A percentile compares a stretch with the other conserved stretches of the same genome.
Evolutionary conservation across 37 sponge, comb jelly and placozoan species (phyloP).

Genomic region (Spongilla lacustris): DNA sequence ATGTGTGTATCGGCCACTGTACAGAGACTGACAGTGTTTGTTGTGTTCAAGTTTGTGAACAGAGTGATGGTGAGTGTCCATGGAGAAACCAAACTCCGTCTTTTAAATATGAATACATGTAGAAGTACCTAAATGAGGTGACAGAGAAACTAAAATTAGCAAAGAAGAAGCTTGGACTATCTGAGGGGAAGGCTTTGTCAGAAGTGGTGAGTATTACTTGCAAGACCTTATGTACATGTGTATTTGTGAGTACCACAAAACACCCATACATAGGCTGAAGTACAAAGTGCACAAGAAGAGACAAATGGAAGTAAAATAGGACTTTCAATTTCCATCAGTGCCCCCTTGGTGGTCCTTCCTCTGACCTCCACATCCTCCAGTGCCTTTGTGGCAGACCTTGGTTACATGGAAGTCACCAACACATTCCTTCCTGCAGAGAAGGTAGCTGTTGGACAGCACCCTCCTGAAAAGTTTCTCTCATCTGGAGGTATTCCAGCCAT

Average conservation of each 20-base stretch:
- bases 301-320: constrained; percentile 46
- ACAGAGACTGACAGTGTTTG: constrained; percentile 19
- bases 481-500: constrained; percentile 24
- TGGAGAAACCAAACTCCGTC: background rate
- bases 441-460: background rate
- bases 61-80: background rate
- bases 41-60: constrained; percentile 46
- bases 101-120: background rate
- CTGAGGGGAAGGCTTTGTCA: background rate
- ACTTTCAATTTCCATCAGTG: constrained; percentile 33
- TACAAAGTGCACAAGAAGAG: constrained; percentile 11
- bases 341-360: constrained; percentile 47
- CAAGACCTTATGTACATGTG: background rate
- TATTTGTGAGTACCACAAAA: background rate
- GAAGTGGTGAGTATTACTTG: background rate
- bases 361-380: constrained; percentile 38
- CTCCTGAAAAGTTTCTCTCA: background rate
- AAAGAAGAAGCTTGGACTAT: background rate
- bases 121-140: constrained; percentile 8
- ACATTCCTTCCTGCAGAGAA: constrained; percentile 20
- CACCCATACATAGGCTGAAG: constrained; percentile 28
- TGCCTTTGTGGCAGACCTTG: constrained; percentile 55
- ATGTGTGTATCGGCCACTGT: constrained; percentile 35
- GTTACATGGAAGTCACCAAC: constrained; percentile 41
- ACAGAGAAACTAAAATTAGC: constrained; percentile 25